Evolutionary conservation across 2,797 vertebrate genomes (phyloP).

Genomic region (Gallinago solitaria): DNA sequence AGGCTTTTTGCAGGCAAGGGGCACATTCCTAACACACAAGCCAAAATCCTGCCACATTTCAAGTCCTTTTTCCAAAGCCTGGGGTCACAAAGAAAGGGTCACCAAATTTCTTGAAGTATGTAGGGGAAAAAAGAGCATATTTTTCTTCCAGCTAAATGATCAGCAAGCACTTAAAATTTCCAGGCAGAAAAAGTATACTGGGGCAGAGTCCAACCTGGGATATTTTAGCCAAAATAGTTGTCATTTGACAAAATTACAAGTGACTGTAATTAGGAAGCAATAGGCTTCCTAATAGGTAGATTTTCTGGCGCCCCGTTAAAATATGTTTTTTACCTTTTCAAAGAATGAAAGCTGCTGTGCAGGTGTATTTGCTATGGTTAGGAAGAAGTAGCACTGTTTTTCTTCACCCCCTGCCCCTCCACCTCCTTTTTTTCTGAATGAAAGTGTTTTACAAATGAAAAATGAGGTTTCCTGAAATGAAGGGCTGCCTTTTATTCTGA

Average conservation of each 20-base stretch:
- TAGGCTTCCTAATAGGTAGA: neutral
- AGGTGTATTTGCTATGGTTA: neutral
- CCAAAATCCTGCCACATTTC: constrained; percentile 14
- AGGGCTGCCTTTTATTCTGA: neutral
- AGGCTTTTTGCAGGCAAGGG: neutral
- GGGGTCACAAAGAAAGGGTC: constrained; percentile 12
- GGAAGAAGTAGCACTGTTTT: neutral
- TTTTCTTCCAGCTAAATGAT: constrained; percentile 7
- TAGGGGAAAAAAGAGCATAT: neutral
- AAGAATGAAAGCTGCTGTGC: neutral
- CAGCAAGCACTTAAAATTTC: constrained; percentile 4
- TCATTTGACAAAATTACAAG: neutral
- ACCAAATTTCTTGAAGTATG: neutral
- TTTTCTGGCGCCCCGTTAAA: neutral
- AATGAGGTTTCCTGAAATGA: constrained; percentile 66
- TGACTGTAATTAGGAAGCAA: neutral
- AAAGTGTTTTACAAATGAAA: constrained; percentile 53
- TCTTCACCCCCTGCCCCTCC: neutral
- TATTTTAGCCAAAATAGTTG: neutral
- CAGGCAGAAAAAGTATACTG: neutral
- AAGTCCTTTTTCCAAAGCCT: constrained; percentile 13
- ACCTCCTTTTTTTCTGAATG: constrained; percentile 33
- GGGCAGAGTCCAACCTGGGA: neutral
- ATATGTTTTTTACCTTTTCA: neutral
- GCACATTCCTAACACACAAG: neutral